Evolutionary conservation across 2,797 vertebrate species (phyloP), one percentile per base, ranked within the genome.

Genomic region (Xiphophorus birchmanni): DNA sequence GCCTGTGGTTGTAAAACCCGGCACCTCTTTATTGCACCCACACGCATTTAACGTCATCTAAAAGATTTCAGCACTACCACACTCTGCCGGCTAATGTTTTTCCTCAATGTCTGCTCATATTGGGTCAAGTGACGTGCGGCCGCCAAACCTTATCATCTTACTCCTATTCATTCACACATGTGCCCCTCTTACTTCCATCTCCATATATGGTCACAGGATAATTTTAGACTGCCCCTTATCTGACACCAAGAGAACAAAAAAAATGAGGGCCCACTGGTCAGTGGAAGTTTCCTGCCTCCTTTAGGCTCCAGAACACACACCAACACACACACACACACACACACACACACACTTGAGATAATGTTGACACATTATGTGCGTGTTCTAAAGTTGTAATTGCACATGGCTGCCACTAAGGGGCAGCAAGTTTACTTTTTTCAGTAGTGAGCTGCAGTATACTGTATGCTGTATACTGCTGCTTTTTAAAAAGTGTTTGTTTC

Each of bases 171-270:
- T 84, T 85, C 78, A 86, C 86, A 81, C 79, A 42, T n/a, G 35
- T 69, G 9, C 80, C 45, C 73, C 3, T 78, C 63, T 77, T 73
- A 48, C 56, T 80, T 79, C 37, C 45, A 50, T 26, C 29, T n/a
- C 92, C 91, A 78, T 92, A 90, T 85, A 93, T 91, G 92, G 91
- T n/a, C 79, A 72, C 6, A 7, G n/a, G 67, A 82, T 95, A 94
- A 89, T 90, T 93, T 94, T 95, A 92, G 84, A 79, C 44, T 80
- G 76, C 76, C 81, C 81, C 82, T 81, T 69, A 80, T 87, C 80
- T 89, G 89, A 91, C 86, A 82, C 21, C 1, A 44, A 45, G 65
- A 76, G 79, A 85, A 87, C 85, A 76, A 87, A 87, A 88, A 85
- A 50, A 52, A 23, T 3, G 7, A 52, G 8, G 63, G 79, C 80